Percentiles rank a stretch among this genome's conserved stretches.
phyloP scores from a whole-genome alignment of 1,140 invertebrate genomes.

The Sminthurides bifidus region DNA sequence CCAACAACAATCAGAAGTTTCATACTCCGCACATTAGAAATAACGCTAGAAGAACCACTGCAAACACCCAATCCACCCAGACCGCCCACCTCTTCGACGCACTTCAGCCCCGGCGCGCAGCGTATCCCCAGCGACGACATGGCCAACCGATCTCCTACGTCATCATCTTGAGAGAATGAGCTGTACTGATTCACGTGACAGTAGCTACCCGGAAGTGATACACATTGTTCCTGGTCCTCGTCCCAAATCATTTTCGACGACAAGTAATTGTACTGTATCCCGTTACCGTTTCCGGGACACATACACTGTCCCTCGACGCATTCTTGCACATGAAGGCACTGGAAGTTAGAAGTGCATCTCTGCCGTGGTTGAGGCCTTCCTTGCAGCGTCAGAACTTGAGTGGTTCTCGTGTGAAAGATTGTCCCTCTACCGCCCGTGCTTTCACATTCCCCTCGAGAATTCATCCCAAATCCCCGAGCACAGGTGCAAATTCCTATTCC shows the following conservation, averaged over 20 bases:
- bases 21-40: too few species aligned
- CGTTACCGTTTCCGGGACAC: not conserved
- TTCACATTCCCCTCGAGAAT: not conserved
- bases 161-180: not conserved
- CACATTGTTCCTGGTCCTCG: not conserved
- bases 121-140: not conserved
- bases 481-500: not conserved
- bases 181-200: not conserved
- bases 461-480: not conserved
- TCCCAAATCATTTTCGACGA: not conserved
- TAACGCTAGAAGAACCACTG: not conserved
- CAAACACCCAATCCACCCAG: not conserved
- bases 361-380: not conserved
- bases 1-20: too few species aligned
- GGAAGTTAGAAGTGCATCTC: not conserved
- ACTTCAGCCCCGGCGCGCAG: not conserved
- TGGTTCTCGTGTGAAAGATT: not conserved
- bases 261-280: not conserved
- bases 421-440: too few species aligned
- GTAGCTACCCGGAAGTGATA: not conserved
- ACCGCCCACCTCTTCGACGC: not conserved
- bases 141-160: not conserved
- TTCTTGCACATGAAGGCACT: slow-evolving; percentile 1
- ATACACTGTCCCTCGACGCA: not conserved
- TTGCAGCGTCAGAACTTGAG: not conserved